Base-by-base conservation (phyloP, 2,888 invertebrate species). In the Parascotia fuliginaria region DNA sequence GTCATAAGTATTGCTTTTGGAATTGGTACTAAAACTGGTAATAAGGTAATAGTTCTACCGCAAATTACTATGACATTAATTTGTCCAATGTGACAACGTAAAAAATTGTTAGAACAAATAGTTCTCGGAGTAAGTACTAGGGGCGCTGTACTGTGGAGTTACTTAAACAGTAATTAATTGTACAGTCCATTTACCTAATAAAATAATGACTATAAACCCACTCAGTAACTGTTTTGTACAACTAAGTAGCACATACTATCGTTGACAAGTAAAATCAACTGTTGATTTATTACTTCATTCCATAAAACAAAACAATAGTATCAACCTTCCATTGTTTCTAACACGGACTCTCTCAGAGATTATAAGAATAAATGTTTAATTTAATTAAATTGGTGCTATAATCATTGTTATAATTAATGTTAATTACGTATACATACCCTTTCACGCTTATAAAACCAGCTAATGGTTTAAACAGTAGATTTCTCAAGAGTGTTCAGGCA, bases 391-490 rank as follows among this genome's bases (percentile, higher is more conserved):
- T 52, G 61, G 36, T 48, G 42, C 70, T 70, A 68, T 66, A 67
- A 55, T 65, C 63, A 73, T 74, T 68, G 65, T 78, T 73, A 76
- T 72, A 74, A 77, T 77, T 63, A 74, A 79, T 77, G 77, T 68
- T 70, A 81, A 83, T 80, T 74, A 66, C 63, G 56, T 58, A 57
- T 64, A 53, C 60, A 66, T 74, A 73, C 72, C 74, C 74, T 78
- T 77, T 74, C 70, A 73, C 75, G 77, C 69, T 60, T 69, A 68
- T 77, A 75, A 75, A 73, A 44, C 54, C 47, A 47, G 58, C 57
- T 66, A 65, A 66, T 68, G 55, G 53, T 39, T 57, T 28, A 44
- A 36, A 41, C 34, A 47, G 42, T 19, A n/a, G 34, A 42, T 55
- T 50, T 40, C 43, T 37, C 46, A 55, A 43, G 27, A 14, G 37